Base-by-base conservation (phyloP, 2,113 vertebrate genomes). In the Perca schrenkii region DNA sequence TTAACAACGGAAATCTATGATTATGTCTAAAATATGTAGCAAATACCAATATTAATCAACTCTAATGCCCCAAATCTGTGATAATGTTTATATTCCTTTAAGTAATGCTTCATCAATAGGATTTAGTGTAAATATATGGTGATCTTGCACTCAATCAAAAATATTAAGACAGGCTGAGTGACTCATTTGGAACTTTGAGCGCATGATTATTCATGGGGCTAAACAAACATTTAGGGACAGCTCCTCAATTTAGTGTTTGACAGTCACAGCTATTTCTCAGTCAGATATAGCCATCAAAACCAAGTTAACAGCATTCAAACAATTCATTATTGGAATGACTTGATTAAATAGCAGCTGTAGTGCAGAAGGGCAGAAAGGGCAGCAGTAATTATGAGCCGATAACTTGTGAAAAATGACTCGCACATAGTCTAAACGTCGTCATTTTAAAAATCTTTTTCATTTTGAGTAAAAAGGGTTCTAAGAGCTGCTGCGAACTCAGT, bases 261-360 rank as follows among this genome's bases (percentile, higher is more conserved):
- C 87, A 82, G 70, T 83, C 31, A 58, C 72, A 77, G 72, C 49
- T 71, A 57, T 83, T 88, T 84, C 62, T 85, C 86, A 82, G 49
- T 63, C 53, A 66, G 73, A 74, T 79, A 90, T 81, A 88, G 79
- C 80, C 85, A 92, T 92, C 91, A 87, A 72, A 80, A 66, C 56
- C 70, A 85, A 82, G 71, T 79, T 71, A 78, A 81, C 46, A 16
- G 63, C 61, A 86, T 74, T 70, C 62, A 56, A 64, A 74, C 80
- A 75, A 90, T 88, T 80, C 85, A 92, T 90, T 88, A 91, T 79
- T 89, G 67, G 90, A 87, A 90, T 77, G 47, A 77, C 56, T 64
- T 65, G 16, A 90, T 89, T 82, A 88, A 86, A 84, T 17, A 53
- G 86, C 61, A 83, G 83, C 77, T 74, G 83, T 12, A 3, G 56